Evolutionary conservation across 2,113 vertebrate species (phyloP).

Genomic region (Pachypanchax playfairii): DNA sequence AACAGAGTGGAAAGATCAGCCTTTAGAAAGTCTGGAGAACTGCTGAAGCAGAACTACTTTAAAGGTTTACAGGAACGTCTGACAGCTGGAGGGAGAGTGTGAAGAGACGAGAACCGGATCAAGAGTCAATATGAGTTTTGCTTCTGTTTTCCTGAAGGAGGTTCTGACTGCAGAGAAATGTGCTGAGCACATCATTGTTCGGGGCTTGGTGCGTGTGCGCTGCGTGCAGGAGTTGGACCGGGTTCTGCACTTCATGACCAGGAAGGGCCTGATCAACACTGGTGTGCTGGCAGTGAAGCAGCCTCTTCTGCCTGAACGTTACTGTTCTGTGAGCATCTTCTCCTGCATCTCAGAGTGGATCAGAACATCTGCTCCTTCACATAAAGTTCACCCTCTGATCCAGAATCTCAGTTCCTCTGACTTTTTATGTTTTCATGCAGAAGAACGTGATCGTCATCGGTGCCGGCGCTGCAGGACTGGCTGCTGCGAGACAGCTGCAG

Average conservation of each 20-base stretch:
- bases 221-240: constrained; percentile 93
- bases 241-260: constrained; percentile 94
- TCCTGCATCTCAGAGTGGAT: too few species aligned
- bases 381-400: background rate
- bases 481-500: constrained; percentile 91
- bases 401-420: background rate
- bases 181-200: constrained; percentile 87
- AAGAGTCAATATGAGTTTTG: rapidly evolving
- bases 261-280: constrained; percentile 96
- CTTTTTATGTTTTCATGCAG: constrained; percentile 61
- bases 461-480: constrained; percentile 92
- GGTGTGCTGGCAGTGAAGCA: constrained; percentile 86
- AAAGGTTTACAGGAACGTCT: too few species aligned
- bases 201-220: constrained; percentile 92
- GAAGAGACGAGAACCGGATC: too few species aligned
- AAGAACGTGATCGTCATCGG: constrained; percentile 92
- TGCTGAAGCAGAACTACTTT: too few species aligned
- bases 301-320: constrained; percentile 87
- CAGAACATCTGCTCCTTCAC: too few species aligned
- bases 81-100: too few species aligned
- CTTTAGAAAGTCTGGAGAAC: too few species aligned
- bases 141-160: constrained; percentile 79
- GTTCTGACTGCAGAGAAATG: constrained; percentile 90
- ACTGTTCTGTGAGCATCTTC: constrained; percentile 81
- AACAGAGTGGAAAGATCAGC: too few species aligned